phyloP scores from a whole-genome alignment of 1,140 invertebrate species.

The Melipona quadrifasciata region DNA sequence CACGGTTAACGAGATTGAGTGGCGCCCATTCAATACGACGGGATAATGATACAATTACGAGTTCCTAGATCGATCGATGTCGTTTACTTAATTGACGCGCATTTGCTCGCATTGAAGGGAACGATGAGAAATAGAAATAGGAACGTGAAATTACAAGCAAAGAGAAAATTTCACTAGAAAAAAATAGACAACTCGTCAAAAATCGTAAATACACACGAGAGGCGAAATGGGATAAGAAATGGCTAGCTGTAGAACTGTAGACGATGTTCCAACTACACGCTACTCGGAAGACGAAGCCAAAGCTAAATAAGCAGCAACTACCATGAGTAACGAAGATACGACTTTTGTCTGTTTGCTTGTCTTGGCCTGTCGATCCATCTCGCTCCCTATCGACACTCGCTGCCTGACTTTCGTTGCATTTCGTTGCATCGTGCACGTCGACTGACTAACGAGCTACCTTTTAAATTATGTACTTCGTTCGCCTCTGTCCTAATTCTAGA shows the following conservation, averaged over 20 bases:
- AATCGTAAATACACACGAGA: neutral
- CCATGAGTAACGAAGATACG: constrained; percentile 47
- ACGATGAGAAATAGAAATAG: neutral
- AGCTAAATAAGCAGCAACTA: constrained; percentile 63
- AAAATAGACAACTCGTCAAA: too few relatives aligned
- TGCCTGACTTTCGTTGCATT: constrained; percentile 16
- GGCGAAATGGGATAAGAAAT: constrained; percentile 53
- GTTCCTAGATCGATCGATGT: neutral
- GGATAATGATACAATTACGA: neutral
- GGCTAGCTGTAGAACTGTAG: constrained; percentile 34
- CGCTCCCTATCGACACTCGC: constrained; percentile 18
- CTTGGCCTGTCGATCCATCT: neutral
- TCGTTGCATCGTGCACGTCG: neutral
- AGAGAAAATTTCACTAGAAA: neutral
- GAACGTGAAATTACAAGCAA: too few relatives aligned
- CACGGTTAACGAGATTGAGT: neutral
- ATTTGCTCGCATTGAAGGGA: neutral
- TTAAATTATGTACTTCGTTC: constrained; percentile 48
- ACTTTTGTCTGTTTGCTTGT: constrained; percentile 55
- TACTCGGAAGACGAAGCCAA: constrained; percentile 51
- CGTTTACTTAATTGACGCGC: neutral
- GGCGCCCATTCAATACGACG: neutral
- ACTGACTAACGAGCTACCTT: constrained; percentile 54
- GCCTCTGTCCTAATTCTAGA: neutral
- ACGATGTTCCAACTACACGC: constrained; percentile 24